phyloP scores from a whole-genome alignment of 2,797 vertebrate genomes.

The Carcharodon carcharias region DNA sequence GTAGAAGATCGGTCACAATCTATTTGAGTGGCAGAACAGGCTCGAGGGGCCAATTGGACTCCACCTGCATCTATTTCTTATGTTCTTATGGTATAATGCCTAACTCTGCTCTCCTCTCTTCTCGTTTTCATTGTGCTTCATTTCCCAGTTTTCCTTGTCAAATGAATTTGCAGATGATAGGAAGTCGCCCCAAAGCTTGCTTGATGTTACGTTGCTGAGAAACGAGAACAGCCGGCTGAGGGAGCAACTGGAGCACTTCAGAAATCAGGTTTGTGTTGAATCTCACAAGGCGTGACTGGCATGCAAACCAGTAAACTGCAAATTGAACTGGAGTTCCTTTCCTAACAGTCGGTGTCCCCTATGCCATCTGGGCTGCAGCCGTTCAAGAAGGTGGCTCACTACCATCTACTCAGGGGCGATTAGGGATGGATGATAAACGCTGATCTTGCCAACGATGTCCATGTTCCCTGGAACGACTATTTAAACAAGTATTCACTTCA shows the following conservation, averaged over 20 bases:
- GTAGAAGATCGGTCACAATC: background rate
- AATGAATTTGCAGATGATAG: conserved; percentile 83
- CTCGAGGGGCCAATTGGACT: background rate
- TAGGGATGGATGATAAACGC: background rate
- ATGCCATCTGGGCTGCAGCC: background rate
- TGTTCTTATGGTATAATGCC: background rate
- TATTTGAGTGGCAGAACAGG: background rate
- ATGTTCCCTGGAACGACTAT: background rate
- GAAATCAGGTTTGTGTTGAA: conserved; percentile 70
- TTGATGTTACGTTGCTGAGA: conserved; percentile 79
- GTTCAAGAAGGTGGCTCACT: background rate
- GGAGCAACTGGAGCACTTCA: conserved; percentile 83
- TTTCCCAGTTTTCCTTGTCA: conserved; percentile 80
- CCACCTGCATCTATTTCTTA: background rate
- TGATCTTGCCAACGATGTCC: background rate
- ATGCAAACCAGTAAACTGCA: background rate
- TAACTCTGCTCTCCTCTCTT: background rate
- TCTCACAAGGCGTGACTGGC: background rate
- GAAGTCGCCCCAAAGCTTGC: conserved; percentile 82
- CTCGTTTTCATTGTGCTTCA: background rate
- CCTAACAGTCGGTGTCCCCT: background rate
- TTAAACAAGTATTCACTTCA: background rate
- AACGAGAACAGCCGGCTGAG: conserved; percentile 86
- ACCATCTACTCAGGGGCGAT: background rate
- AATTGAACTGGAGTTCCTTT: background rate